These are phyloP conservation scores for Rostratula benghalensis DNA, from an alignment of 2,113 vertebrate species.

Conservation along the genomic window DNA sequence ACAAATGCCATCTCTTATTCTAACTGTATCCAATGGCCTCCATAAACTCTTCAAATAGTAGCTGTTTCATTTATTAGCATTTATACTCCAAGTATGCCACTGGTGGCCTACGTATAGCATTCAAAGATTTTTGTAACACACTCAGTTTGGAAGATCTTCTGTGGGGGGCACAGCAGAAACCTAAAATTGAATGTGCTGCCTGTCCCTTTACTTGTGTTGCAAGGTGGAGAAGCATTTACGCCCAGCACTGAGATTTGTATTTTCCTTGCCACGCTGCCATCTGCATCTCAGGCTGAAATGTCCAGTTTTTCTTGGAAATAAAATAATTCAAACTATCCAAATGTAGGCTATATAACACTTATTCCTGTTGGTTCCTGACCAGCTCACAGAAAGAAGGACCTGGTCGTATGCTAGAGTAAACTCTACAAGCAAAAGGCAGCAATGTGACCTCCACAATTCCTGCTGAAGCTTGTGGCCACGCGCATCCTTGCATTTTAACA, in stretches of 20 bases:
- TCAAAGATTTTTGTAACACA: not conserved
- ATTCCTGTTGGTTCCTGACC: not conserved
- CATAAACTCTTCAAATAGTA: not conserved
- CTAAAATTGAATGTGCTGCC: not conserved
- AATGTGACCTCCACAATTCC: not conserved
- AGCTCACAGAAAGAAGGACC: not conserved
- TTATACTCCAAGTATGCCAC: not conserved
- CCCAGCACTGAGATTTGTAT: not conserved
- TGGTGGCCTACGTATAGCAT: not conserved
- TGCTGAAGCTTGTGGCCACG: not conserved
- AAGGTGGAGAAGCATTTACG: not conserved
- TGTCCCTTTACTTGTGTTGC: not conserved
- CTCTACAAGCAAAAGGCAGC: not conserved
- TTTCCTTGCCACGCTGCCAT: not conserved
- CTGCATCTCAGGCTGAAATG: not conserved
- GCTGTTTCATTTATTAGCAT: not conserved
- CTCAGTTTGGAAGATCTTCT: not conserved
- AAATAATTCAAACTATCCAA: not conserved
- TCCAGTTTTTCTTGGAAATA: not conserved
- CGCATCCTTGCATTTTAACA: fast-evolving
- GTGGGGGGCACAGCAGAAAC: not conserved
- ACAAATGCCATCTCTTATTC: not conserved
- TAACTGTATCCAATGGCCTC: not conserved
- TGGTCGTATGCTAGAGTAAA: not conserved
- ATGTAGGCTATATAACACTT: not conserved